Base-by-base conservation (phyloP, 2,113 vertebrate species). In the Microtus oregoni region DNA sequence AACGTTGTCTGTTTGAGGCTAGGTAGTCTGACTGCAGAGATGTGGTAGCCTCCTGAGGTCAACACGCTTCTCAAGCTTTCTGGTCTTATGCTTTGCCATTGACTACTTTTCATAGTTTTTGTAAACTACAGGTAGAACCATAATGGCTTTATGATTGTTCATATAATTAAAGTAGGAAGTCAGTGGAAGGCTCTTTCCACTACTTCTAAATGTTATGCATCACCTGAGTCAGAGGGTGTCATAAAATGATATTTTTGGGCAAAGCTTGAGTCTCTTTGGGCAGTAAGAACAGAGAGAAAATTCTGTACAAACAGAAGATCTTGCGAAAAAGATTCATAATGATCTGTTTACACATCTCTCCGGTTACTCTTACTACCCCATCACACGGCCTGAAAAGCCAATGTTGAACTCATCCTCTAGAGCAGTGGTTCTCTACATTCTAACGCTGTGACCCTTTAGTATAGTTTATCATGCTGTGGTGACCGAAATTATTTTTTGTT, bases 161-260 rank as follows among this genome's bases (percentile, higher is more conserved):
- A 88, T 81, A 55, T 41, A 26, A 17, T 32, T 86, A 88, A 88
- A 77, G 32, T 79, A 92, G 20, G 41, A 97, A 90, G 35, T 96
- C 70, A 88, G 41, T 86, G 89, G 20, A 89, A 90, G 13, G 0
- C 87, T 87, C 8, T n/a, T 94, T 35, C 20, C 4, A 87, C 44
- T 90, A 0, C 92, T 82, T 97, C 44, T 95, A 89, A 92, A 91
- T 65, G 15, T 55, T 58, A 15, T 86, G 28, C 82, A 22, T 82
- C n/a, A 28, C 24, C 67, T 93, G 72, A 41, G 14, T 63, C 35
- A 38, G 10, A 67, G 10, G 30, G 10, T 47, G n/a, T 61, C 55
- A 91, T 63, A 92, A 86, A 88, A 94, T 77, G 7, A 28, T 10
- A 47, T 94, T 94, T 95, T 94, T 95, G 88, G 47, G 35, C 38